Conservation (phyloP, 2,888 invertebrate species). For the Dryadula phaetusa region DNA sequence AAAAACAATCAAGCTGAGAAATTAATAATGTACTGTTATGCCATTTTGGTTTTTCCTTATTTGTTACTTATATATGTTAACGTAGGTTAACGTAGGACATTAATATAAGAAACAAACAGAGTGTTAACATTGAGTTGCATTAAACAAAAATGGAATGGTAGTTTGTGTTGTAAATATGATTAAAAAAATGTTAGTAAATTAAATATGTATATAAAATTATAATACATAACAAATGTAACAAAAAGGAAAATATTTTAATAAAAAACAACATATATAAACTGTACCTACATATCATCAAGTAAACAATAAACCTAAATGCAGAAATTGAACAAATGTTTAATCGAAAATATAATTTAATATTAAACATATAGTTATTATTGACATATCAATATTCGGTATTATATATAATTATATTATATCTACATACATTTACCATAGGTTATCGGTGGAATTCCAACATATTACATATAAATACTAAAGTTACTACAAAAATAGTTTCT, state of each 20-base stretch:
- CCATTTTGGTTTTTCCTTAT: neutral
- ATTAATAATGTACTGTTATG: neutral
- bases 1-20: too few relatives aligned
- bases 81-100: neutral
- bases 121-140: neutral
- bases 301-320: constrained; percentile 2
- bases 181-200: neutral
- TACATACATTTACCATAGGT: neutral
- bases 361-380: neutral
- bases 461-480: neutral
- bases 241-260: constrained; percentile 1
- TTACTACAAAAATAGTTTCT: constrained; percentile 13
- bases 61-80: neutral
- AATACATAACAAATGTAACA: constrained; percentile 2
- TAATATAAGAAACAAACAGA: neutral
- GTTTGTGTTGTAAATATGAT: constrained; percentile 8
- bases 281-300: neutral
- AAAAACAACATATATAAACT: neutral
- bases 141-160: constrained; percentile 12
- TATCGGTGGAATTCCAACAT: neutral
- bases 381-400: neutral
- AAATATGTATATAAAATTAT: constrained; percentile 8
- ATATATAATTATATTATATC: neutral
- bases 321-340: neutral
- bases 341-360: neutral